Evolutionary conservation across 1,140 invertebrate genomes (phyloP).

Genomic region (Gryon sp.): DNA sequence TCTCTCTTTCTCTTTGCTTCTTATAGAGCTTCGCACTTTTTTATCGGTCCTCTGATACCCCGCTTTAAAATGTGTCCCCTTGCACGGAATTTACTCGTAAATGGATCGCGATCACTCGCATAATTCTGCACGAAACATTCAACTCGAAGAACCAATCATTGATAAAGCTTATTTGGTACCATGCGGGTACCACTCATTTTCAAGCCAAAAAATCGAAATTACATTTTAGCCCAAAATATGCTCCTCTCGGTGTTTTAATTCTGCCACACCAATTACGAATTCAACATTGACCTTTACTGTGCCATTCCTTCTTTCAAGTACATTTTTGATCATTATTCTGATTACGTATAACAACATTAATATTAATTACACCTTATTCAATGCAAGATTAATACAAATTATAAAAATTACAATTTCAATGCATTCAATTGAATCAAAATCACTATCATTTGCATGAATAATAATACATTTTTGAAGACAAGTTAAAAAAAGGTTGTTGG

Average conservation of each 20-base stretch:
- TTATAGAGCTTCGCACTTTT: conserved; percentile 45
- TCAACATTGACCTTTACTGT: no score
- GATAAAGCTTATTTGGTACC: conserved; percentile 10
- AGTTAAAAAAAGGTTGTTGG: no score
- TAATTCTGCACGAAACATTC: conserved; percentile 26
- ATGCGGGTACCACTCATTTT: conserved; percentile 3
- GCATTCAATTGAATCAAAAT: no score
- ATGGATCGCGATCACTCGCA: conserved; percentile 47
- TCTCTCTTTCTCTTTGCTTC: not conserved
- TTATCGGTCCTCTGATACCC: conserved; percentile 42
- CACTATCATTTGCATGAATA: conserved; percentile 1
- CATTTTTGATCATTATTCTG: no score
- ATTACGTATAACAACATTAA: no score
- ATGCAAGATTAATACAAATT: no score
- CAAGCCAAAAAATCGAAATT: not conserved
- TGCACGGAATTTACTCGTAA: conserved; percentile 36
- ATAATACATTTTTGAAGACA: no score
- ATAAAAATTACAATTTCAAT: no score
- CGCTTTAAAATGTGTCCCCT: conserved; percentile 42
- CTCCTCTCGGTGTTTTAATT: no score
- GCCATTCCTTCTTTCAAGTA: no score
- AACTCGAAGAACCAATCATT: conserved; percentile 26
- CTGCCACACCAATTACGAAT: no score
- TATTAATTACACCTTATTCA: no score
- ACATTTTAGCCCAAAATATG: conserved; percentile 1